A percentile compares a stretch with the other conserved stretches of the same genome.
Conservation (phyloP, 2,797 vertebrate species). For the Pangasius djambal region DNA sequence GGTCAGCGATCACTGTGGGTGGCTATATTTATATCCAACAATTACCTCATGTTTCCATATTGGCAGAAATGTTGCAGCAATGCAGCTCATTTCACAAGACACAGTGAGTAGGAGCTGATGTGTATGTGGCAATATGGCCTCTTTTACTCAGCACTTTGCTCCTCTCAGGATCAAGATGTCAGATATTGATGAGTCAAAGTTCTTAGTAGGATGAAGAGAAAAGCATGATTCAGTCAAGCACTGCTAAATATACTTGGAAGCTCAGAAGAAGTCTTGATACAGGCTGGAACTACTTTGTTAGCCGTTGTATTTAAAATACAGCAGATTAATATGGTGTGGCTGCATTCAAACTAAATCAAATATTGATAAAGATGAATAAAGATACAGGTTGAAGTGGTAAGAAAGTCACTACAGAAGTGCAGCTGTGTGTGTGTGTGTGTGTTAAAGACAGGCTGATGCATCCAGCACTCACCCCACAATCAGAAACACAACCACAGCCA, state of each 20-base stretch:
- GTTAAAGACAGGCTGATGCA: not conserved
- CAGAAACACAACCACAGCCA: slow-evolving; percentile 81
- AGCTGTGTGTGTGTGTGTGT: not conserved
- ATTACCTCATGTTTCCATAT: slow-evolving; percentile 65
- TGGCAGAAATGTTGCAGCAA: slow-evolving; percentile 61
- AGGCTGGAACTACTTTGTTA: not conserved
- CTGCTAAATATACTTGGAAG: not conserved
- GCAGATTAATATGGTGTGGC: not conserved
- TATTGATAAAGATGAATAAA: not conserved
- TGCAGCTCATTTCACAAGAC: not conserved
- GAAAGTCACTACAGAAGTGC: not conserved
- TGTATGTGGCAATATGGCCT: not conserved
- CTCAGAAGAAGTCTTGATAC: not conserved
- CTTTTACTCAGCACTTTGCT: not conserved
- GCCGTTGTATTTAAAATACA: not conserved
- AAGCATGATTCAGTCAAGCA: not conserved
- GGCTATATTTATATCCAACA: slow-evolving; percentile 78
- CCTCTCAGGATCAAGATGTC: not conserved
- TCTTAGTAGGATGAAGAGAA: not conserved
- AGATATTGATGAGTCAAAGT: not conserved
- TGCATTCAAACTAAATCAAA: not conserved
- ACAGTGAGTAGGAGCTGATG: not conserved
- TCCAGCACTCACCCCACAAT: slow-evolving; percentile 84
- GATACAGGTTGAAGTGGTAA: not conserved
- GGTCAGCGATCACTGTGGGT: slow-evolving; percentile 44